phyloP scores from a whole-genome alignment of 2,888 invertebrate species.

The Dioctria rufipes region DNA sequence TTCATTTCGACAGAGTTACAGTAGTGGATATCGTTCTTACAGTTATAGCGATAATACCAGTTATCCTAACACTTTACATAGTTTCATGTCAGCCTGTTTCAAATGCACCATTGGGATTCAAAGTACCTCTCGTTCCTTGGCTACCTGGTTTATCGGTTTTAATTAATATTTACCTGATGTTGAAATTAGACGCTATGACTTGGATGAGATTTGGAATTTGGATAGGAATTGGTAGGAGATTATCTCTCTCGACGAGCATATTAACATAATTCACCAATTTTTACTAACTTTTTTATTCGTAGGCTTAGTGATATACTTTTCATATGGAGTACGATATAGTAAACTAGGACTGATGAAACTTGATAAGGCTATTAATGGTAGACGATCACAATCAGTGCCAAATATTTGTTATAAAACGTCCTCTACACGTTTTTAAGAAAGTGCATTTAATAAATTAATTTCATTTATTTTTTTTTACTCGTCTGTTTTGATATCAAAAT shows the following conservation, averaged over 20 bases:
- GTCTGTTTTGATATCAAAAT: background rate
- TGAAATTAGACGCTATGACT: conserved; percentile 76
- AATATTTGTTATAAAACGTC: conserved; percentile 38
- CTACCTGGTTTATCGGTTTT: conserved; percentile 86
- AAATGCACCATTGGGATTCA: conserved; percentile 76
- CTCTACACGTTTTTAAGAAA: background rate
- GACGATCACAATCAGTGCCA: conserved; percentile 51
- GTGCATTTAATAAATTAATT: conserved; percentile 19
- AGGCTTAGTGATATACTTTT: conserved; percentile 76
- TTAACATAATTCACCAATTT: background rate
- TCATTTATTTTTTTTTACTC: conserved; percentile 1
- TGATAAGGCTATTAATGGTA: conserved; percentile 31
- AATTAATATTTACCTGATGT: conserved; percentile 88
- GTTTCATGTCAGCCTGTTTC: conserved; percentile 78
- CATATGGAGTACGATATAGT: conserved; percentile 75
- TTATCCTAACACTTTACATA: conserved; percentile 72
- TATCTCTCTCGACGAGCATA: too few relatives aligned
- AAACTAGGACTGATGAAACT: conserved; percentile 59
- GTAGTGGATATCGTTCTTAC: conserved; percentile 61
- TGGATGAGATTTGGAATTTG: conserved; percentile 90
- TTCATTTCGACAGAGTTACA: conserved; percentile 61
- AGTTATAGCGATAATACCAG: conserved; percentile 61
- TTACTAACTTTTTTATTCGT: conserved; percentile 56
- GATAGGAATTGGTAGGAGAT: conserved; percentile 79
- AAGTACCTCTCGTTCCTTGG: conserved; percentile 86